Evolutionary conservation across 35 echinoderm and acorn worm genomes (phyloP).

Genomic region (Heliocidaris tuberculata): DNA sequence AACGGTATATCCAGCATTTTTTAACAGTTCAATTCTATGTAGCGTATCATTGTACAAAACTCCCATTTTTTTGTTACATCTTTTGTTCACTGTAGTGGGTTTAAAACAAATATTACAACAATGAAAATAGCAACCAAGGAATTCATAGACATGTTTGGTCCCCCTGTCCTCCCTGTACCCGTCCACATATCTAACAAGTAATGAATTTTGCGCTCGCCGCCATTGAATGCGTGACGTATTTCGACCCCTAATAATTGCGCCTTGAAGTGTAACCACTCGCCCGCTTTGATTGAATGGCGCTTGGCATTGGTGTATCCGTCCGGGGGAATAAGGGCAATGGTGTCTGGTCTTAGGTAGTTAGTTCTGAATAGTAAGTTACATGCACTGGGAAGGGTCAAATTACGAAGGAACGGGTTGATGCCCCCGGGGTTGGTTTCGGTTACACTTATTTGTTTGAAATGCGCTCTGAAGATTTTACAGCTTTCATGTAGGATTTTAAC

Average conservation of each 20-base stretch:
- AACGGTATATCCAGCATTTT: no score
- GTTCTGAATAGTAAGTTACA: constrained; percentile 47
- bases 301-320: constrained; percentile 14
- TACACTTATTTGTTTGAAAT: constrained; percentile 26
- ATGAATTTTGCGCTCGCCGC: constrained; percentile 24
- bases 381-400: constrained; percentile 58
- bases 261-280: constrained; percentile 46
- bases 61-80: background rate
- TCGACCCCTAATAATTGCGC: background rate
- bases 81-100: background rate
- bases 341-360: constrained; percentile 52
- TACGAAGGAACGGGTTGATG: constrained; percentile 43
- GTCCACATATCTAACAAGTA: constrained; percentile 46
- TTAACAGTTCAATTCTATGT: no score
- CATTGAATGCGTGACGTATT: constrained; percentile 56
- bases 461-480: no score
- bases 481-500: constrained; percentile 55
- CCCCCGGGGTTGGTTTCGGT: background rate
- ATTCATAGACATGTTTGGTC: background rate
- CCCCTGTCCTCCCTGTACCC: background rate
- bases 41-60: no score
- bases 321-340: background rate
- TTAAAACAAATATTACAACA: background rate
- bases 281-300: constrained; percentile 23
- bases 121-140: background rate